Base-by-base conservation (phyloP, 2,888 invertebrate species). In the Nephrotoma guestfalica region DNA sequence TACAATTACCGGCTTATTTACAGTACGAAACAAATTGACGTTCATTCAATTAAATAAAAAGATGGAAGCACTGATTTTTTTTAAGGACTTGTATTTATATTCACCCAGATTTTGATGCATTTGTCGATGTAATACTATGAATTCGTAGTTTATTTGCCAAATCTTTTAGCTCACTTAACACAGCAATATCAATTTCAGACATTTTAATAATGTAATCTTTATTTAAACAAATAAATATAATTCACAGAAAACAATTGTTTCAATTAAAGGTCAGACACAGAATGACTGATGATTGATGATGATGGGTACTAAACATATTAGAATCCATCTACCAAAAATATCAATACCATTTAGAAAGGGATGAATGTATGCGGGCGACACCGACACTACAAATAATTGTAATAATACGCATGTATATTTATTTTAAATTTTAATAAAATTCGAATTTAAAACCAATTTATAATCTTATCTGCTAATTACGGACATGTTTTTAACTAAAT, bases 101-200 rank as follows among this genome's bases (percentile, higher is more conserved):
- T 93, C 92, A 97, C 97, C 97, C 98, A 86, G 98, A 97, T 91
- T 97, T 97, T 87, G 96, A 95, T 43, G 96, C 96, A 91, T 96
- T 95, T 86, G 98, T 98, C 86, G 97, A 94, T 87, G 94, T 93
- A 88, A 98, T 94, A 88, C 97, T 96, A 92, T 97, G 95, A 90
- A 98, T 95, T 90, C 98, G 93, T 88, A 98, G 92, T 91, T 96
- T 96, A 91, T 97, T 97, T 85, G 98, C 98, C 89, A 97, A 95
- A 91, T 98, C 97, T 90, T 94, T 94, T 87, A 97, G 92, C 89
- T 95, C 95, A 90, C 95, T 94, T 45, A 86, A 15, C 13, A 30
- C 40, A 30, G 43, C 86, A 30, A 45, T 43, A 45, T 15, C 45
- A 47, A 86, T 43, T 85, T 85, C 45, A 30, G 86, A 40, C 86